Conservation (phyloP, 64 coral and sea anemone species). For the Porites australiensis region DNA sequence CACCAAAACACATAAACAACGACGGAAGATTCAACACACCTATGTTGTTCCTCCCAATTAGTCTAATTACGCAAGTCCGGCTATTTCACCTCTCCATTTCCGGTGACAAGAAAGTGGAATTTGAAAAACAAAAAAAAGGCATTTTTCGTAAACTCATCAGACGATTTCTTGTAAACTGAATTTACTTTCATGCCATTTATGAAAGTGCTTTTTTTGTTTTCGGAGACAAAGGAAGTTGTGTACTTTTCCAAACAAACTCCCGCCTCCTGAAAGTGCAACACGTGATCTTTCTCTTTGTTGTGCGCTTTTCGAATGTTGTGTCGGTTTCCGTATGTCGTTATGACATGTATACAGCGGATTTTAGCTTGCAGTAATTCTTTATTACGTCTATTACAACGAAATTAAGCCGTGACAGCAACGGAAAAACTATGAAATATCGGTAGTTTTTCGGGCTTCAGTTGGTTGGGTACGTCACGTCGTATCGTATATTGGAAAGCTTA, state of each 20-base stretch:
- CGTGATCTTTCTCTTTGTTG: not conserved
- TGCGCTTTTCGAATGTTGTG: not conserved
- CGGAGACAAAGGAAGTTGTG: not conserved
- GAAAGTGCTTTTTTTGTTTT: not conserved
- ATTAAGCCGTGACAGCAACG: not conserved
- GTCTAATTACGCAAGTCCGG: too few relatives aligned
- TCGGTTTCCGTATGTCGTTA: not conserved
- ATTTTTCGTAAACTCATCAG: too few relatives aligned
- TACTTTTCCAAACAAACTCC: conserved; percentile 6
- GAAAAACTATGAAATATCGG: not conserved
- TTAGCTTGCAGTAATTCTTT: not conserved
- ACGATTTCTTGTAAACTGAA: not conserved
- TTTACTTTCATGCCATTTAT: not conserved
- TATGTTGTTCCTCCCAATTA: too few relatives aligned
- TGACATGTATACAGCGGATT: not conserved
- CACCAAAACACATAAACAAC: too few relatives aligned
- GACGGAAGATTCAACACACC: too few relatives aligned
- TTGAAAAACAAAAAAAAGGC: too few relatives aligned
- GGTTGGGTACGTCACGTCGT: not conserved
- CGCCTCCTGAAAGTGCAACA: not conserved
- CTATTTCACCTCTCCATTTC: too few relatives aligned
- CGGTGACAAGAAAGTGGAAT: too few relatives aligned
- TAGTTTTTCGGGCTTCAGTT: not conserved
- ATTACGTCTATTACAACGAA: not conserved
- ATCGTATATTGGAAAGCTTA: not conserved